phyloP scores from a whole-genome alignment of 2,113 vertebrate genomes.

The Anguilla rostrata region DNA sequence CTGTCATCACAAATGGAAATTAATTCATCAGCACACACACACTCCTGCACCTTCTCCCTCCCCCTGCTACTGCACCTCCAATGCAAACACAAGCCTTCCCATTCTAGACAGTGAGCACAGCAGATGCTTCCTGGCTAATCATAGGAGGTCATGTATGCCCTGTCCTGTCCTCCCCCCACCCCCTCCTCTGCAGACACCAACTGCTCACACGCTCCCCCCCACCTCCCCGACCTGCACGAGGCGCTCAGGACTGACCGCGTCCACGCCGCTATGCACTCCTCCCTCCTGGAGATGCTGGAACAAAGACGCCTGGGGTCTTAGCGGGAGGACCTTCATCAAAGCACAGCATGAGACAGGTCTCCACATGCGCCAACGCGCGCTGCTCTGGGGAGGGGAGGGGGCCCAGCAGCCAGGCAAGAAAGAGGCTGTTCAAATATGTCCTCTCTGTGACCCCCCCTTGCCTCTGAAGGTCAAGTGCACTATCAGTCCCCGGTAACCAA shows the following conservation, averaged over 20 bases:
- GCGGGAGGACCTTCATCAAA: not conserved
- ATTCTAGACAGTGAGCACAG: not conserved
- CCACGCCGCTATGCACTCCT: slow-evolving; percentile 52
- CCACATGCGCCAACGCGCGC: not conserved
- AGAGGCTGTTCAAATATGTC: slow-evolving; percentile 56
- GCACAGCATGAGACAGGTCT: not conserved
- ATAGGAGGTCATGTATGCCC: not conserved
- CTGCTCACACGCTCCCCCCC: slow-evolving; percentile 12
- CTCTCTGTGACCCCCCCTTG: slow-evolving; percentile 55
- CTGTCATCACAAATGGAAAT: not conserved
- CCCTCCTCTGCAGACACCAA: not conserved
- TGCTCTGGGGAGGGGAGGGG: slow-evolving; percentile 22
- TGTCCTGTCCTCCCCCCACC: not conserved
- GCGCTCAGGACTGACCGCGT: slow-evolving; percentile 47
- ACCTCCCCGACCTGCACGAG: slow-evolving; percentile 20
- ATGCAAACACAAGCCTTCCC: not conserved
- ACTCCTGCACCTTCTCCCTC: not conserved
- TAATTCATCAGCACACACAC: not conserved
- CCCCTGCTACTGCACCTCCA: not conserved
- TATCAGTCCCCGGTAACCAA: slow-evolving; percentile 64
- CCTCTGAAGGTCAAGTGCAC: slow-evolving; percentile 68
- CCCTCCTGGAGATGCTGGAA: not conserved
- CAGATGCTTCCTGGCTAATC: not conserved
- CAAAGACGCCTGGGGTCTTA: not conserved
- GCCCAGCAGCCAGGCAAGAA: not conserved